These are phyloP conservation scores for Drepanosiphum platanoidis DNA, from an alignment of 2,888 invertebrate genomes.

Conservation along the genomic window DNA sequence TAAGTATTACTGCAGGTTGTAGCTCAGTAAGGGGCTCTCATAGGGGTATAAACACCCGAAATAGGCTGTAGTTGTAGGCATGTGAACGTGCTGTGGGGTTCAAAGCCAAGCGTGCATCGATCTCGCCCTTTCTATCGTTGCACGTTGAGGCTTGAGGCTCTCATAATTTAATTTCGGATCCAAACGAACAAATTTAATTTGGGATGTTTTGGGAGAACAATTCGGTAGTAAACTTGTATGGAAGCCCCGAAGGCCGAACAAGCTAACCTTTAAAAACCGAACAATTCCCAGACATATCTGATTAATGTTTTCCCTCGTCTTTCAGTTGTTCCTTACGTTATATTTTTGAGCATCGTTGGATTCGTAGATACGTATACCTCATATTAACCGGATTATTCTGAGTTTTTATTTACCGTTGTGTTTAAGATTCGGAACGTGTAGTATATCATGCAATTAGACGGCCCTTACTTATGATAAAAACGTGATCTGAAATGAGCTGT, in stretches of 20 bases:
- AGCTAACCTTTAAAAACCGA: conserved; percentile 56
- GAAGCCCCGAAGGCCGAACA: conserved; percentile 37
- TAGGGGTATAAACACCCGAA: conserved; percentile 23
- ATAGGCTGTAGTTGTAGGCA: conserved; percentile 11
- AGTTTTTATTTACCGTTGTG: neutral
- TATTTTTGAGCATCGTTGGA: neutral
- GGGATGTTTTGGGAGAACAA: conserved; percentile 36
- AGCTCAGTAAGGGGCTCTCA: neutral
- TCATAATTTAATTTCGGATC: conserved; percentile 54
- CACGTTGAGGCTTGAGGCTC: conserved; percentile 16
- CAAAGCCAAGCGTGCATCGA: neutral
- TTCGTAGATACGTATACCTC: conserved; percentile 19
- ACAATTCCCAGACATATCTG: conserved; percentile 47
- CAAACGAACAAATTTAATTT: conserved; percentile 58
- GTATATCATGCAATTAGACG: conserved; percentile 10
- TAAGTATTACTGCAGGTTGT: conserved; percentile 25
- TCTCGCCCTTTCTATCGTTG: conserved; percentile 8
- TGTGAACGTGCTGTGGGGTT: conserved; percentile 30
- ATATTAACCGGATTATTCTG: conserved; percentile 34
- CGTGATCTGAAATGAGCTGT: conserved; percentile 38
- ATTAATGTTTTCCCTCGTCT: conserved; percentile 32
- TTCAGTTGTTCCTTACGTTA: neutral
- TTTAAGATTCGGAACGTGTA: conserved; percentile 47
- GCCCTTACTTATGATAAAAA: conserved; percentile 36
- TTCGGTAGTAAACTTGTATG: conserved; percentile 51